A percentile compares a stretch with the other conserved stretches of the same genome.
Conservation (phyloP, 1,140 invertebrate species). For the Coboldia fuscipes region DNA sequence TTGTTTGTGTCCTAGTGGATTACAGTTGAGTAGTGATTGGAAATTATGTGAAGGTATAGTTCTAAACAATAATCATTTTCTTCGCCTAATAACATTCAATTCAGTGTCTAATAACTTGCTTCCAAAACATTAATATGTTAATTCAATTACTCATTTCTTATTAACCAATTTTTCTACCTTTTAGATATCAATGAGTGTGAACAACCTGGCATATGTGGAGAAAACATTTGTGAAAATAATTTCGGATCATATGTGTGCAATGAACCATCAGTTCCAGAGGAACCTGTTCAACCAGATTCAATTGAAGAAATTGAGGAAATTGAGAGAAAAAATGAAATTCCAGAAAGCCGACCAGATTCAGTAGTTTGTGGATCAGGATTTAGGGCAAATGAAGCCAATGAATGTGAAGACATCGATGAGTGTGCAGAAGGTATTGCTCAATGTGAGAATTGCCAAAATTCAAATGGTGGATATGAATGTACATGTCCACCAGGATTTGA, state of each 20-base stretch:
- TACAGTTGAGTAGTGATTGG: slow-evolving; percentile 21
- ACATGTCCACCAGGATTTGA: slow-evolving; percentile 31
- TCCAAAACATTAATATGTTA: too few species aligned
- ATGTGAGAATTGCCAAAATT: slow-evolving; percentile 8
- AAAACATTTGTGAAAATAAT: slow-evolving; percentile 38
- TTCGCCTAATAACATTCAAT: neutral
- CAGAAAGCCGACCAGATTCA: too few species aligned
- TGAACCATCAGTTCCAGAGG: neutral
- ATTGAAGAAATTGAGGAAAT: slow-evolving; percentile 4
- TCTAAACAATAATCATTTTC: slow-evolving; percentile 8
- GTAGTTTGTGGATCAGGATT: slow-evolving; percentile 23
- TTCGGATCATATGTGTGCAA: slow-evolving; percentile 45
- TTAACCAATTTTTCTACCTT: slow-evolving; percentile 7
- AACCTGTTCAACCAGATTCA: slow-evolving; percentile 3
- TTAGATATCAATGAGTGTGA: slow-evolving; percentile 48
- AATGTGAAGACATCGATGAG: slow-evolving; percentile 40
- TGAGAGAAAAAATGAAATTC: too few species aligned
- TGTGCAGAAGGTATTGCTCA: slow-evolving; percentile 24
- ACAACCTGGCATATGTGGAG: slow-evolving; percentile 25
- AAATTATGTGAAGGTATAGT: slow-evolving; percentile 25
- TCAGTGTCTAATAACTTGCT: too few species aligned
- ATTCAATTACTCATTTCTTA: too few species aligned
- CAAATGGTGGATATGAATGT: slow-evolving; percentile 27
- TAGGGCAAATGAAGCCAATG: slow-evolving; percentile 9
- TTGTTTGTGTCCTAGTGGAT: slow-evolving; percentile 30